Percentiles rank a stretch among this genome's conserved stretches.
Conservation (phyloP, 2,797 vertebrate species). For the Ibycter americanus region DNA sequence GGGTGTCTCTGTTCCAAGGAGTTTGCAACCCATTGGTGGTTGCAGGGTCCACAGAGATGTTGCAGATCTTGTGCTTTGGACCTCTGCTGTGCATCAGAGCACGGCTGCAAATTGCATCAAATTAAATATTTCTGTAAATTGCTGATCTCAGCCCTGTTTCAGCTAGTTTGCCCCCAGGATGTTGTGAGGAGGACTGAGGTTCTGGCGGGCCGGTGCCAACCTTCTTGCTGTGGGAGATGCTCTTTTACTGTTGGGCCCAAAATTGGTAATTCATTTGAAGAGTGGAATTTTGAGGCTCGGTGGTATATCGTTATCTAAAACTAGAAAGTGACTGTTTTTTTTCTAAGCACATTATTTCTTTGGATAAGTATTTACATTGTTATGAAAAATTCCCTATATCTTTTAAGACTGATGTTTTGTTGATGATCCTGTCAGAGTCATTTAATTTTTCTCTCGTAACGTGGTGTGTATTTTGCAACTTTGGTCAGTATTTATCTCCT, state of each 20-base stretch:
- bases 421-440: neutral
- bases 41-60: neutral
- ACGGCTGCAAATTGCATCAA: neutral
- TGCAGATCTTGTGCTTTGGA: neutral
- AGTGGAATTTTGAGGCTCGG: neutral
- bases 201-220: neutral
- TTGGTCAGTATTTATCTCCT: neutral
- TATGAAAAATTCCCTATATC: neutral
- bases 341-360: neutral
- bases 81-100: neutral
- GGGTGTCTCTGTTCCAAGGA: neutral
- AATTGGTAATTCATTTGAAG: neutral
- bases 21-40: neutral
- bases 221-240: neutral
- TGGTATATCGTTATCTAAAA: accelerated
- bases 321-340: neutral
- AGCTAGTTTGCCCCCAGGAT: neutral
- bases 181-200: neutral
- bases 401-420: neutral
- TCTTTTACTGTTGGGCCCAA: neutral
- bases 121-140: neutral
- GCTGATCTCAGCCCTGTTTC: neutral
- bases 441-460: neutral
- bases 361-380: neutral
- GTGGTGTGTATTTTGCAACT: neutral